phyloP scores from a whole-genome alignment of 1,140 invertebrate species.

The Copidosoma floridanum region DNA sequence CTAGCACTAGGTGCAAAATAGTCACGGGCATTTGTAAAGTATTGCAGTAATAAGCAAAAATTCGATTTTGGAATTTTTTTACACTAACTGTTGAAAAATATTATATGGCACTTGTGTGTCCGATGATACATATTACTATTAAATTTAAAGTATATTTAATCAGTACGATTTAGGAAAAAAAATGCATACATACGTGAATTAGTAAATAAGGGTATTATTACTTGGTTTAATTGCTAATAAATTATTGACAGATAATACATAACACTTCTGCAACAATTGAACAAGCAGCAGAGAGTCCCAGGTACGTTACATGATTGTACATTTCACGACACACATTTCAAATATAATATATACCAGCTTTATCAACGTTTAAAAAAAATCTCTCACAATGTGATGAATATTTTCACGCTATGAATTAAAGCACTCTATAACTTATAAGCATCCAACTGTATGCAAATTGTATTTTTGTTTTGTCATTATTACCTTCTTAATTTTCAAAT shows the following conservation, averaged over 20 bases:
- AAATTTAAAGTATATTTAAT: not conserved
- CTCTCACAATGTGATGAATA: too few relatives aligned
- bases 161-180: not conserved
- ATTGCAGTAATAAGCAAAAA: not conserved
- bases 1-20: too few relatives aligned
- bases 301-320: conserved; percentile 34
- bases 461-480: not conserved
- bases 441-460: not conserved
- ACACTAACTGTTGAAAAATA: not conserved
- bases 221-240: too few relatives aligned
- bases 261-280: conserved; percentile 49
- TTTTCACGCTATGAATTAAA: not conserved
- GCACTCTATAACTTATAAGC: not conserved
- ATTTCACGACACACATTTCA: too few relatives aligned
- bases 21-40: too few relatives aligned
- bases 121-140: not conserved
- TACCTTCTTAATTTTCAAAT: not conserved
- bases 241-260: conserved; percentile 48
- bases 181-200: not conserved
- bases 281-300: conserved; percentile 45
- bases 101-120: not conserved
- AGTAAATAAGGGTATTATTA: not conserved
- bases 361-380: too few relatives aligned
- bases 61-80: not conserved
- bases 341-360: too few relatives aligned